These are phyloP conservation scores for Procambarus virginalis DNA, from an alignment of 1,140 invertebrate species.

Conservation along the genomic window DNA sequence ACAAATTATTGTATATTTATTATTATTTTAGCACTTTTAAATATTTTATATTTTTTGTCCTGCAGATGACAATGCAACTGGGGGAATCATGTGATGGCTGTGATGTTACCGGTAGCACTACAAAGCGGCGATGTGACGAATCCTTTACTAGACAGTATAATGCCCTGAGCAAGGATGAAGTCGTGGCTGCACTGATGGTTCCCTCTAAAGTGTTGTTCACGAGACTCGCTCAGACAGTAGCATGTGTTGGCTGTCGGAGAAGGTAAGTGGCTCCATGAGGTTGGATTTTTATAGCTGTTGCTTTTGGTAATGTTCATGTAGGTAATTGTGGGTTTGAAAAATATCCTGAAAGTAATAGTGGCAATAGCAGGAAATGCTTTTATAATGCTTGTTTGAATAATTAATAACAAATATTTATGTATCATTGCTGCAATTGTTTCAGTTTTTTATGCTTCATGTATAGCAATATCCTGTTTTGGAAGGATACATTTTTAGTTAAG, in stretches of 20 bases:
- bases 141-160: constrained; percentile 39
- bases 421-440: too few species aligned
- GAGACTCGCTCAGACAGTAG: constrained; percentile 53
- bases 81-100: constrained; percentile 51
- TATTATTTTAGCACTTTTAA: neutral
- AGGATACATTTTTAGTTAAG: too few species aligned
- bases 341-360: too few species aligned
- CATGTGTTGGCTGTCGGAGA: constrained; percentile 56
- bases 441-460: too few species aligned
- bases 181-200: constrained; percentile 50
- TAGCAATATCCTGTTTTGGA: too few species aligned
- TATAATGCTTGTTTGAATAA: too few species aligned
- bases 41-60: neutral
- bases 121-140: constrained; percentile 51
- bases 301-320: too few species aligned
- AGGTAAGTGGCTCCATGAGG: constrained; percentile 20
- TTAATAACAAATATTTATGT: too few species aligned
- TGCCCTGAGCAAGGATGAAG: constrained; percentile 44
- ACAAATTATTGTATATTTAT: neutral
- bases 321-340: too few species aligned
- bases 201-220: constrained; percentile 50
- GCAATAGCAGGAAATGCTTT: too few species aligned
- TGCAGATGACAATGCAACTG: constrained; percentile 62
- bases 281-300: too few species aligned
- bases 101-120: constrained; percentile 26